Conservation (phyloP, 1,140 invertebrate genomes). For the Batillaria attramentaria region DNA sequence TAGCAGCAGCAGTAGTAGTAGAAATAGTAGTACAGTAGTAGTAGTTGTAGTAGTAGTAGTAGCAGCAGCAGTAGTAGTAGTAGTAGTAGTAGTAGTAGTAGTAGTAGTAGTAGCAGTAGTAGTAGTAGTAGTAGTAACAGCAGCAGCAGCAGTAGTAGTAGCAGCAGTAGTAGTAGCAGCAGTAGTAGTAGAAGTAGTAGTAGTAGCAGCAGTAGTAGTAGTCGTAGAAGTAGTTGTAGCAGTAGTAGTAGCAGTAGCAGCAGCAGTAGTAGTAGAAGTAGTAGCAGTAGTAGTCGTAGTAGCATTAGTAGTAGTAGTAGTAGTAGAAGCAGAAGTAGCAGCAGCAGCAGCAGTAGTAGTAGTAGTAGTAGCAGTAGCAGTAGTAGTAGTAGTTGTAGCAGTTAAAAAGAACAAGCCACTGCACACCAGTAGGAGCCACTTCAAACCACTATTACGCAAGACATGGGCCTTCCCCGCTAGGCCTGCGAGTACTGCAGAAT, state of each 20-base stretch:
- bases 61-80: conserved; percentile 13
- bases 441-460: no score
- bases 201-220: conserved; percentile 26
- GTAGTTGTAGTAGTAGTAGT: conserved; percentile 24
- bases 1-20: no score
- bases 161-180: conserved; percentile 4
- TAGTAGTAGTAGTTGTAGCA: conserved; percentile 8
- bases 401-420: no score
- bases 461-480: no score
- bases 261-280: conserved; percentile 8
- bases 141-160: conserved; percentile 13
- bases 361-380: conserved; percentile 8
- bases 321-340: no score
- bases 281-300: no score
- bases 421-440: no score
- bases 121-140: conserved; percentile 12
- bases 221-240: no score
- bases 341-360: conserved; percentile 3
- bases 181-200: conserved; percentile 8
- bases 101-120: conserved; percentile 21
- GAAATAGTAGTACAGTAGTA: neutral
- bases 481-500: no score
- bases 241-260: no score
- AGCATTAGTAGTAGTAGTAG: no score
- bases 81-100: conserved; percentile 21